These are phyloP conservation scores for Magallana angulata DNA, from an alignment of 1,140 invertebrate species.

Conservation along the genomic window DNA sequence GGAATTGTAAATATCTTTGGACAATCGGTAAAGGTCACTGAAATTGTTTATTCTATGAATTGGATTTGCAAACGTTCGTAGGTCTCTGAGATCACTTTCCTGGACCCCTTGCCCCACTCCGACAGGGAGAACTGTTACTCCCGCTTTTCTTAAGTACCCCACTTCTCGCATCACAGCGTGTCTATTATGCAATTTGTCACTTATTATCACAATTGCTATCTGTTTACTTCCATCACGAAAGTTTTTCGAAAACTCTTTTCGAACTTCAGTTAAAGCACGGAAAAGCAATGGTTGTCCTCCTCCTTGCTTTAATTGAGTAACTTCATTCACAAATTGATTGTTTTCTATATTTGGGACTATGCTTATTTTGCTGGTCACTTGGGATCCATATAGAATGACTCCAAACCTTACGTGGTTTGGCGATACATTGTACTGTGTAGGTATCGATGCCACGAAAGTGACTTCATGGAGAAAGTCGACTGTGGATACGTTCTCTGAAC, in stretches of 20 bases:
- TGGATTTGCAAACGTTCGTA: background rate
- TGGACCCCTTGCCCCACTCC: background rate
- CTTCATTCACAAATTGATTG: conserved; percentile 27
- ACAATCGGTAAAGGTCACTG: background rate
- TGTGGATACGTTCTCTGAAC: background rate
- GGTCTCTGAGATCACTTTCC: background rate
- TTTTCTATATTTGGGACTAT: conserved; percentile 24
- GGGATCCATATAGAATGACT: conserved; percentile 2
- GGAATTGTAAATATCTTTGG: background rate
- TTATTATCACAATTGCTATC: conserved; percentile 12
- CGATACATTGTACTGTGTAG: background rate
- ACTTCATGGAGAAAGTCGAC: conserved; percentile 12
- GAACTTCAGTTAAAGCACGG: conserved; percentile 1
- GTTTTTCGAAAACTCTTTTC: background rate
- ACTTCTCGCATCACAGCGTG: background rate
- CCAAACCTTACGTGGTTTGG: background rate
- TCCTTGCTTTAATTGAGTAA: background rate
- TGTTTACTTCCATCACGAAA: background rate
- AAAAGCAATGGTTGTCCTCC: background rate
- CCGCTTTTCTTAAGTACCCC: background rate
- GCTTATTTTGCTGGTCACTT: conserved; percentile 1
- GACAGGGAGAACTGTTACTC: background rate
- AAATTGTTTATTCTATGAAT: background rate
- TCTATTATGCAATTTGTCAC: conserved; percentile 17
- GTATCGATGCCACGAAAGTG: background rate